Conservation (phyloP, 2,797 vertebrate genomes). For the Mormyrops boulengeri region DNA sequence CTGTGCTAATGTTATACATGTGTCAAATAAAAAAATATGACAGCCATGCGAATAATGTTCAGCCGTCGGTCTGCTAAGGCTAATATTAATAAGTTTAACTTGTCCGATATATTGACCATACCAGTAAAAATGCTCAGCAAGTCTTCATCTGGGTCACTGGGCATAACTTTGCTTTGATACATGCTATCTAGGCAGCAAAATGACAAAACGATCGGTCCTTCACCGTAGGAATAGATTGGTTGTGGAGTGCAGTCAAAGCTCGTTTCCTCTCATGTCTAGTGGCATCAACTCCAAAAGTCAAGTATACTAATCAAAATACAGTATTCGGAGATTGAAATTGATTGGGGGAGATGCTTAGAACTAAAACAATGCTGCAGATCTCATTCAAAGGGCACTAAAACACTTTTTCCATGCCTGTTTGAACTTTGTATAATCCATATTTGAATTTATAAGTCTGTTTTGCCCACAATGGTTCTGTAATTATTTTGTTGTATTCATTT, state of each 20-base stretch:
- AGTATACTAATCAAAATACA: slow-evolving; percentile 8
- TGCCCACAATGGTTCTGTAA: background rate
- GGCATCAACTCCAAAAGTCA: background rate
- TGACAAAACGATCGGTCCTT: background rate
- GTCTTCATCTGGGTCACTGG: background rate
- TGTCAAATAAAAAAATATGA: background rate
- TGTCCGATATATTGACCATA: background rate
- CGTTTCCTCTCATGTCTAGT: background rate
- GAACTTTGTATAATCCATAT: background rate
- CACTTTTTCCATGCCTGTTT: background rate
- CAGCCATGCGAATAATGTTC: background rate
- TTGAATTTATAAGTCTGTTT: background rate
- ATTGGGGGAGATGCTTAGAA: background rate
- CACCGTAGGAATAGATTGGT: background rate
- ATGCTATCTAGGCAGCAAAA: background rate
- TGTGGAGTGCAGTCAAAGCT: background rate
- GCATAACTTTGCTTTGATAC: background rate
- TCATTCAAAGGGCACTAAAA: background rate
- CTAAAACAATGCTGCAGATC: background rate
- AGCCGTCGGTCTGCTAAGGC: background rate
- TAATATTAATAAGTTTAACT: background rate
- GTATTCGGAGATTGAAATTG: background rate
- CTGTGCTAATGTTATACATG: background rate
- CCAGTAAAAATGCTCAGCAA: background rate
- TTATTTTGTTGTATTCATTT: background rate